Base-by-base conservation (phyloP, 2,113 vertebrate genomes). In the Python bivittatus region DNA sequence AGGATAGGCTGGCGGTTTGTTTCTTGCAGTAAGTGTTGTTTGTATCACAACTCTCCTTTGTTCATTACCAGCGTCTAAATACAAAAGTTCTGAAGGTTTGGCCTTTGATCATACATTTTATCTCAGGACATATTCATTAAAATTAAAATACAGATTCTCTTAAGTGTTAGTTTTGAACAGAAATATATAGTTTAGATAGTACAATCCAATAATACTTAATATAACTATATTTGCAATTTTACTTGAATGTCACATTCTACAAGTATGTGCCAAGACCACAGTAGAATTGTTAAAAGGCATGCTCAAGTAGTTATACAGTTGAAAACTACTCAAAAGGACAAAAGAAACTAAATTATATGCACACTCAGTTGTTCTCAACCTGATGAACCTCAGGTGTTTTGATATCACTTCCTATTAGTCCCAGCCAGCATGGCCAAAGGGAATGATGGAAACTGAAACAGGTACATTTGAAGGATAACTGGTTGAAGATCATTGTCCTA, bases 281-380 rank as follows among this genome's bases (percentile, higher is more conserved):
- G 48, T 90, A 89, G 6, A 61, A 61, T 79, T 90, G 48, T 57
- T 84, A 48, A 1, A 86, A 0, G 1, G 29, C 38, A 94, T 92
- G 93, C 88, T 86, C 23, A 93, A 84, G 68, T 33, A 5, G 20
- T 1, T 58, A 90, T 91, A 29, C 57, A 27, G 92, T 11, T 91
- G 83, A 94, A 89, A 86, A 11, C 0, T 64, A 15, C 0, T 4
- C 6, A 13, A 86, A 52, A 88, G 86, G 20, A 1, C 53, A 48
- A 48, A 48, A 48, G 48, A 48, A 48, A 6, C 52, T 4, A 48
- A 90, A 60, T 25, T n/a, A 91, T 27, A 52, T n/a, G 20, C 56
- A 57, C 42, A 29, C 48, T 48, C 7, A 48, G 48, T 48, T 48
- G 48, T 48, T 48, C 48, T 48, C 48, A 48, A 48, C 48, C 48